These are phyloP conservation scores for Antheraea yamamai DNA, from an alignment of 2,888 invertebrate genomes.

Conservation along the genomic window DNA sequence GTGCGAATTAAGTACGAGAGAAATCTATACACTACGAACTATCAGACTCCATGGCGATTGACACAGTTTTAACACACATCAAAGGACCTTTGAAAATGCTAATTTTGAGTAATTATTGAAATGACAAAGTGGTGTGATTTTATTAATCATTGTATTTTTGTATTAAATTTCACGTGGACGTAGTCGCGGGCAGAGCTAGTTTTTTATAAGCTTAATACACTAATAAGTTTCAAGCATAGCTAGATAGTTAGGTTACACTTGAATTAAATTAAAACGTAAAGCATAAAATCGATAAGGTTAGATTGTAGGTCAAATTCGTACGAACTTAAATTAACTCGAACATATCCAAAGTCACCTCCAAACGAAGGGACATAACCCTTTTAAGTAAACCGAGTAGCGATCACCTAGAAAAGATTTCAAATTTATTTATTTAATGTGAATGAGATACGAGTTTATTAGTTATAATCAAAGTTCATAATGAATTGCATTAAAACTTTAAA, in stretches of 20 bases:
- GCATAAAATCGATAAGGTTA: neutral
- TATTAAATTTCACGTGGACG: too few relatives aligned
- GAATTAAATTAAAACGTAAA: neutral
- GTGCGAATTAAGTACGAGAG: too few relatives aligned
- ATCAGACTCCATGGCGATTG: too few relatives aligned
- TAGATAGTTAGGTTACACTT: neutral
- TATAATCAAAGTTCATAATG: neutral
- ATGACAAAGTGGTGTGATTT: too few relatives aligned
- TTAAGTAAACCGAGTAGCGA: neutral
- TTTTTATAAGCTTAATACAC: neutral
- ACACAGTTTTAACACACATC: too few relatives aligned
- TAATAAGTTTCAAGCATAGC: neutral
- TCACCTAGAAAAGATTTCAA: conserved; percentile 3
- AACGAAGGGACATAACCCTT: conserved; percentile 10
- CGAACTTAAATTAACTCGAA: neutral
- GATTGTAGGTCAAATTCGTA: neutral
- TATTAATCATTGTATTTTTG: too few relatives aligned
- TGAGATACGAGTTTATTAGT: neutral
- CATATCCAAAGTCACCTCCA: conserved; percentile 2
- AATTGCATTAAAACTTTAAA: neutral
- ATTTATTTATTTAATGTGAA: neutral
- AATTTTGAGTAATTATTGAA: too few relatives aligned
- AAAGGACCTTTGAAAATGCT: too few relatives aligned
- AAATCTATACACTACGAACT: too few relatives aligned
- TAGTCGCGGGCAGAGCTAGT: too few relatives aligned